Conservation (phyloP, 2,797 vertebrate genomes). For the Helarctos malayanus region DNA sequence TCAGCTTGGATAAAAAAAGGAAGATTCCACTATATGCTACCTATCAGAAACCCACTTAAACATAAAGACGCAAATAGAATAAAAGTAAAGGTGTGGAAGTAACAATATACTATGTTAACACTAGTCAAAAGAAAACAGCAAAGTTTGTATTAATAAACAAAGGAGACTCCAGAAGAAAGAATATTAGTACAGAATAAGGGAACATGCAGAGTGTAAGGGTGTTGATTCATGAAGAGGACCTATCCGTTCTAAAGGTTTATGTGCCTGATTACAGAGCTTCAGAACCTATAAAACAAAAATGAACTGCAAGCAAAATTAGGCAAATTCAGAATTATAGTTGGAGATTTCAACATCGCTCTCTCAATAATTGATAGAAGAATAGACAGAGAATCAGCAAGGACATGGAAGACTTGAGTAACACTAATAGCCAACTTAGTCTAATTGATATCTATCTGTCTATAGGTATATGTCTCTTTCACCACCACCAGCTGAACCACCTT, state of each 20-base stretch:
- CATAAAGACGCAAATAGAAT: conserved; percentile 11
- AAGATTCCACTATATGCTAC: not conserved
- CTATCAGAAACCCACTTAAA: conserved; percentile 21
- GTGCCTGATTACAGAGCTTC: not conserved
- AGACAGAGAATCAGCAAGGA: conserved; percentile 12
- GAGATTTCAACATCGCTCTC: conserved; percentile 4
- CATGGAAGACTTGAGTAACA: not conserved
- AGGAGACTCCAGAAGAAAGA: not conserved
- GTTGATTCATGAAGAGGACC: not conserved
- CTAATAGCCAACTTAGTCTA: not conserved
- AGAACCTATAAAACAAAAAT: conserved; percentile 5
- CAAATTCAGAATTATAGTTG: not conserved
- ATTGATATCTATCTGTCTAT: not conserved
- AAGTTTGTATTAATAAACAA: not conserved
- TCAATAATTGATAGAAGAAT: not conserved
- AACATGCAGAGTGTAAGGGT: not conserved
- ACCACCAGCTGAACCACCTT: not conserved
- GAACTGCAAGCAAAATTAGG: not conserved
- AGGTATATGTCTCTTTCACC: not conserved
- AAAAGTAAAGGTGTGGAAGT: not conserved
- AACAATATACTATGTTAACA: not conserved
- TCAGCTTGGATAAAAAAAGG: conserved; percentile 5
- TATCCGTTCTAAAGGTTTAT: conserved; percentile 16
- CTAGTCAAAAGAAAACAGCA: not conserved
- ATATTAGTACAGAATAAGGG: conserved; percentile 12